These are phyloP conservation scores for Monochamus saltuarius DNA, from an alignment of 1,140 invertebrate species.

Conservation along the genomic window DNA sequence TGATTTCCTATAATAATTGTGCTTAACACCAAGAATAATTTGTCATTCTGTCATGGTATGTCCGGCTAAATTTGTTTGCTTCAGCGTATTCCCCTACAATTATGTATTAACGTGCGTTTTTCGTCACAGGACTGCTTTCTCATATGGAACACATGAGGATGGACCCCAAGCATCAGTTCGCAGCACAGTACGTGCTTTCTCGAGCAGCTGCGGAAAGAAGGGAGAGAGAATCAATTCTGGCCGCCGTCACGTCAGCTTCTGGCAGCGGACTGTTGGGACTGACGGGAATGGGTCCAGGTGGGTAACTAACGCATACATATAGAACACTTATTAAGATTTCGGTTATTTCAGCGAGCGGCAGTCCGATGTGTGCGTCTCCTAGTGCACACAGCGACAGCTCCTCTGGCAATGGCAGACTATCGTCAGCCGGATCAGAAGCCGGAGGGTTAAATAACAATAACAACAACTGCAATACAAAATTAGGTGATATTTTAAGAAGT, in stretches of 20 bases:
- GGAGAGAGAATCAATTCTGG: slow-evolving; percentile 75
- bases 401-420: slow-evolving; percentile 74
- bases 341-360: slow-evolving; percentile 50
- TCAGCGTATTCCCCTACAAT: not conserved
- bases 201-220: slow-evolving; percentile 85
- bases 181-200: slow-evolving; percentile 88
- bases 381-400: slow-evolving; percentile 80
- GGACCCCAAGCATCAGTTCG: slow-evolving; percentile 95
- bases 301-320: slow-evolving; percentile 12
- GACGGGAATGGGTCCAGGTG: slow-evolving; percentile 48
- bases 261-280: slow-evolving; percentile 48
- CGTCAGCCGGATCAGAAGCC: slow-evolving; percentile 74
- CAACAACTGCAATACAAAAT: slow-evolving; percentile 72
- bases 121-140: slow-evolving; percentile 72
- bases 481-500: slow-evolving; percentile 67
- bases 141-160: slow-evolving; percentile 97
- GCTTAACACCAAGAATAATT: not conserved
- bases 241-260: slow-evolving; percentile 68
- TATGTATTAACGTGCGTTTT: not conserved
- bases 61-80: not conserved
- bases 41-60: too few species aligned
- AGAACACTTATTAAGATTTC: not conserved
- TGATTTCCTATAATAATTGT: not conserved
- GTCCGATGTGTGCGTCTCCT: slow-evolving; percentile 73
- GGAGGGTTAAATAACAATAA: slow-evolving; percentile 67